Evolutionary conservation across 2,113 vertebrate genomes (phyloP), one percentile per base, ranked within the genome.

Genomic region (Gadus chalcogrammus): DNA sequence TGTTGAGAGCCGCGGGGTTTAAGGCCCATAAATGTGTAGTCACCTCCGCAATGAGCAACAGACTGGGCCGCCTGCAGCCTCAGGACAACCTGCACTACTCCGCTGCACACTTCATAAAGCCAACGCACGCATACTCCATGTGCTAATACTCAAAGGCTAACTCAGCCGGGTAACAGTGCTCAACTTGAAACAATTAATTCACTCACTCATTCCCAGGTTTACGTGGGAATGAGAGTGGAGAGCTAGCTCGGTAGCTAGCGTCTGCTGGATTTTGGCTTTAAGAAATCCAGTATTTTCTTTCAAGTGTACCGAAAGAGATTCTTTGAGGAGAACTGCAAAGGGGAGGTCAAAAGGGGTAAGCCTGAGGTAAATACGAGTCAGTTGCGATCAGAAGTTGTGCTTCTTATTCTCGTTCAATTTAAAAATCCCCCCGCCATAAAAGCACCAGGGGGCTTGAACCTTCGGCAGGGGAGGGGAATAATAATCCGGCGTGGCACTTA

Each of bases 31-130:
- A 87, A 87, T 78, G 72, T 77, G 73, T 73, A 87, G 81, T 80
- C 81, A 82, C 79, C 76, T 85, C 80, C 35, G 74, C 78, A 84
- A 76, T 81, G 82, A 85, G 83, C 70, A 80, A 56, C 76, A 83
- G 76, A 79, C 70, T 80, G 56, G 72, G 71, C 58, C 64, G 65
- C 72, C 52, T 75, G 71, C 70, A 76, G 55, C 55, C 5, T 5
- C 15, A n/a, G 55, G 55, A 16, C 15, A 17, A 15, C 78, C 66
- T 81, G 80, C 81, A 74, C 79, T 71, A 80, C 84, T 81, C 82
- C 70, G 83, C 87, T 89, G 87, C 86, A 88, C 88, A 87, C 83
- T 82, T 84, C 82, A 87, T 91, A 86, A 90, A 89, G 64, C 76
- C 55, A 59, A 74, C 71, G 83, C 75, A 80, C 87, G 42, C 42